Evolutionary conservation across 2,888 invertebrate species (phyloP).

Genomic region (Callinectes sapidus): DNA sequence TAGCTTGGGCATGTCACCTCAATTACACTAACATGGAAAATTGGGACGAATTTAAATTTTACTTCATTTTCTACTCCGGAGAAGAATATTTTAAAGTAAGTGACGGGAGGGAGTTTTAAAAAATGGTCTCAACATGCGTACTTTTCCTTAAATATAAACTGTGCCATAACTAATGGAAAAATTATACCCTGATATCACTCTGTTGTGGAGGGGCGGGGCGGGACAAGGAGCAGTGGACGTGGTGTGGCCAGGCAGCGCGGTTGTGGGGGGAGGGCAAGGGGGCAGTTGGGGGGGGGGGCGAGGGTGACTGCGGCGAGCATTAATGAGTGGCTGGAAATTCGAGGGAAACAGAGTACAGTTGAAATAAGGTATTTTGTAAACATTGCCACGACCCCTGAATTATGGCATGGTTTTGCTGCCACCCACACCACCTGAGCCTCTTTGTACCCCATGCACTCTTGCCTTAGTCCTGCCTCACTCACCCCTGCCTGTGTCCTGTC

Average conservation of each 20-base stretch:
- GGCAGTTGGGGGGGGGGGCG: neutral
- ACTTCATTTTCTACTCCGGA: conserved; percentile 3
- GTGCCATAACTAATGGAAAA: neutral
- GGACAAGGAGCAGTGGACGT: neutral
- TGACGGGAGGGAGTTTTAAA: neutral
- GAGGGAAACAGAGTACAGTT: conserved; percentile 11
- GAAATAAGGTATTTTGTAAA: conserved; percentile 17
- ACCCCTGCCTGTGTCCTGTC: neutral
- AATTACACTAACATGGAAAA: conserved; percentile 26
- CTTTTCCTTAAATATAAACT: neutral
- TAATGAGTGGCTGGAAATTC: conserved; percentile 18
- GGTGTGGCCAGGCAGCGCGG: too few relatives aligned
- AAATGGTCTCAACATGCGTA: neutral
- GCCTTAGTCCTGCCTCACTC: neutral
- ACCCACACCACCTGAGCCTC: neutral
- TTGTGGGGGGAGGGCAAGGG: neutral
- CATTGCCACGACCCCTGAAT: neutral
- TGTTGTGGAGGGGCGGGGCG: neutral
- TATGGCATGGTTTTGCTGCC: neutral
- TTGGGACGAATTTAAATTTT: neutral
- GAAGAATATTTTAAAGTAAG: neutral
- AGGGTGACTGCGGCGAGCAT: neutral
- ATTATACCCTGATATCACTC: neutral
- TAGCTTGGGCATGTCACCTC: conserved; percentile 30
- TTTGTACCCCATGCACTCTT: conserved; percentile 6